Percentiles rank a stretch among this genome's conserved stretches.
These are phyloP conservation scores for Anoplopoma fimbria DNA, from an alignment of 2,113 vertebrate genomes.

Conservation along the genomic window DNA sequence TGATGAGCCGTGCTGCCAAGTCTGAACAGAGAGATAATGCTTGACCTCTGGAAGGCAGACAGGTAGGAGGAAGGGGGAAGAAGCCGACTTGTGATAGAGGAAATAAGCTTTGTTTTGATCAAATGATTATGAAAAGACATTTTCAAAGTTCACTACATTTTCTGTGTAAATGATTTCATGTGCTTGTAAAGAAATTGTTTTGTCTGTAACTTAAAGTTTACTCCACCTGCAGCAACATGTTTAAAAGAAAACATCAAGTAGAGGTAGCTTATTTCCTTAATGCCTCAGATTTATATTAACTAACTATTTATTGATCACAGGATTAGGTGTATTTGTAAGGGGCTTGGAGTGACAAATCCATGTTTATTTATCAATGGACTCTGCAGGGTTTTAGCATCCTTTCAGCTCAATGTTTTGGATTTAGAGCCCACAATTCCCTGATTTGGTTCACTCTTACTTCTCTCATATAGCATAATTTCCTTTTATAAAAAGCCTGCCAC, in stretches of 20 bases:
- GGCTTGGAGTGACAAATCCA: not conserved
- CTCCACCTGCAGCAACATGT: too few relatives aligned
- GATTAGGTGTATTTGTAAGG: too few relatives aligned
- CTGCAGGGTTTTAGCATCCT: not conserved
- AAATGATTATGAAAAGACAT: not conserved
- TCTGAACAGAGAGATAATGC: constrained; percentile 59
- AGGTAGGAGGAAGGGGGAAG: not conserved
- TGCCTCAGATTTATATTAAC: not conserved
- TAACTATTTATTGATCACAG: not conserved
- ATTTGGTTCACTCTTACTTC: not conserved
- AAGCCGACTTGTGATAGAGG: not conserved
- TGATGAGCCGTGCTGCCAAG: constrained; percentile 51
- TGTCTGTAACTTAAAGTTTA: too few relatives aligned
- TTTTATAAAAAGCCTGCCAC: too few relatives aligned
- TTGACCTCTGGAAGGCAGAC: constrained; percentile 43
- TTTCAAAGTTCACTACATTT: too few relatives aligned
- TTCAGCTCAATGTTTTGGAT: too few relatives aligned
- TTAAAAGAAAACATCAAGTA: not conserved
- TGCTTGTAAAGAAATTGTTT: too few relatives aligned
- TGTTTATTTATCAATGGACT: not conserved
- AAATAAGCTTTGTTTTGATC: not conserved
- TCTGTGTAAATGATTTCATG: too few relatives aligned
- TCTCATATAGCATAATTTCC: too few relatives aligned
- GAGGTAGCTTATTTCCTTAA: not conserved
- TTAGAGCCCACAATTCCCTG: not conserved